Percentiles rank a stretch among this genome's conserved stretches.
Conservation (phyloP, 2,113 vertebrate species). For the Raja brachyura region DNA sequence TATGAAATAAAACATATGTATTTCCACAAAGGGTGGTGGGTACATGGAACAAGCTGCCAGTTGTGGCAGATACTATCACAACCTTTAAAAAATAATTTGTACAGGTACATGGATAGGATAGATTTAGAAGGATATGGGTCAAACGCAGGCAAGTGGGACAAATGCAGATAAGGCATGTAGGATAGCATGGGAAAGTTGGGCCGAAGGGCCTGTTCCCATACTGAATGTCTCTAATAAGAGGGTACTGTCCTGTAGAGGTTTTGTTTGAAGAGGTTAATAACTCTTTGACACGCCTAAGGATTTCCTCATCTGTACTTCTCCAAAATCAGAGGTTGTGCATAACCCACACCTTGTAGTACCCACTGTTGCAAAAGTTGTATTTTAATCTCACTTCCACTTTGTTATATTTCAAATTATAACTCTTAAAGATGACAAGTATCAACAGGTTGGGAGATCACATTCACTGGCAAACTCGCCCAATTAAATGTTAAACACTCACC, state of each 20-base stretch:
- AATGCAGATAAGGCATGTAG: too few species aligned
- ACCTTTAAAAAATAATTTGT: too few species aligned
- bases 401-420: slow-evolving; percentile 58
- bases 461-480: slow-evolving; percentile 45
- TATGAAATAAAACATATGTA: too few species aligned
- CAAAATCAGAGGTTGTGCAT: slow-evolving; percentile 10
- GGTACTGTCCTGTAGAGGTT: slow-evolving; percentile 41
- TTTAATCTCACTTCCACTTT: slow-evolving; percentile 57
- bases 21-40: too few species aligned
- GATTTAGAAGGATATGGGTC: too few species aligned
- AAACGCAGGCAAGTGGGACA: too few species aligned
- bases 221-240: background rate
- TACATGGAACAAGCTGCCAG: too few species aligned
- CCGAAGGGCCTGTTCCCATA: too few species aligned
- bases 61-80: too few species aligned
- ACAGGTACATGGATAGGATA: too few species aligned
- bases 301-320: slow-evolving; percentile 38
- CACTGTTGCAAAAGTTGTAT: slow-evolving; percentile 44
- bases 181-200: too few species aligned
- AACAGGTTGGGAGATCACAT: slow-evolving; percentile 50
- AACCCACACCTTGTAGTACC: slow-evolving; percentile 40
- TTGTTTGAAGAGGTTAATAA: rapidly evolving
- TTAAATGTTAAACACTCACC: slow-evolving; percentile 2
- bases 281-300: slow-evolving; percentile 38
- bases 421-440: slow-evolving; percentile 48